A percentile compares a stretch with the other conserved stretches of the same genome.
Evolutionary conservation across 2,888 invertebrate genomes (phyloP).

Genomic region (Plagodis pulveraria): DNA sequence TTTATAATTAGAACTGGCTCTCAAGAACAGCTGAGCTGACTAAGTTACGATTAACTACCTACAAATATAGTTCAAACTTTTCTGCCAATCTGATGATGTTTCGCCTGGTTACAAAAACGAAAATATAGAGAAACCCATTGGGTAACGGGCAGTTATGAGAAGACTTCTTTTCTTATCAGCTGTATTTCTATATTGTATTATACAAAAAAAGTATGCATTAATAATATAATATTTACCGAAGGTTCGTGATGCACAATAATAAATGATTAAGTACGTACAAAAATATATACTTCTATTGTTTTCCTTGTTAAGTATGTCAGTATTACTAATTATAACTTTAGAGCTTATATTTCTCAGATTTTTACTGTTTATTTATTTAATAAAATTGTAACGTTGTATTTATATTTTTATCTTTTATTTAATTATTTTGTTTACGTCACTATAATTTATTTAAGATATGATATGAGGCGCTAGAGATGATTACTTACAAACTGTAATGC

Average conservation of each 20-base stretch:
- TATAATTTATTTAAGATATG: background rate
- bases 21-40: too few species aligned
- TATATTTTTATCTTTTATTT: conserved; percentile 51
- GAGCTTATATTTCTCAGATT: conserved; percentile 21
- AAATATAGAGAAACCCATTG: too few species aligned
- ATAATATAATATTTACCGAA: conserved; percentile 3
- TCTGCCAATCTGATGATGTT: too few species aligned
- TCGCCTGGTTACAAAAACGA: too few species aligned
- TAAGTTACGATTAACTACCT: too few species aligned
- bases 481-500: too few species aligned
- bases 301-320: conserved; percentile 16
- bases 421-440: conserved; percentile 36
- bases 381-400: conserved; percentile 45
- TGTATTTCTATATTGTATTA: too few species aligned
- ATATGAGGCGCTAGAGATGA: background rate
- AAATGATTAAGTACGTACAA: background rate
- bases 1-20: too few species aligned
- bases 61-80: too few species aligned
- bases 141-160: too few species aligned
- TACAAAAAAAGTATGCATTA: background rate
- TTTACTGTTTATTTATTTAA: conserved; percentile 46
- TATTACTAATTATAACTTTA: conserved; percentile 26
- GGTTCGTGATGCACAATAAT: conserved; percentile 16
- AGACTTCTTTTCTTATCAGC: too few species aligned
- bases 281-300: conserved; percentile 1